phyloP scores from a whole-genome alignment of 2,113 vertebrate genomes.

The Psilopsiagon aurifrons region DNA sequence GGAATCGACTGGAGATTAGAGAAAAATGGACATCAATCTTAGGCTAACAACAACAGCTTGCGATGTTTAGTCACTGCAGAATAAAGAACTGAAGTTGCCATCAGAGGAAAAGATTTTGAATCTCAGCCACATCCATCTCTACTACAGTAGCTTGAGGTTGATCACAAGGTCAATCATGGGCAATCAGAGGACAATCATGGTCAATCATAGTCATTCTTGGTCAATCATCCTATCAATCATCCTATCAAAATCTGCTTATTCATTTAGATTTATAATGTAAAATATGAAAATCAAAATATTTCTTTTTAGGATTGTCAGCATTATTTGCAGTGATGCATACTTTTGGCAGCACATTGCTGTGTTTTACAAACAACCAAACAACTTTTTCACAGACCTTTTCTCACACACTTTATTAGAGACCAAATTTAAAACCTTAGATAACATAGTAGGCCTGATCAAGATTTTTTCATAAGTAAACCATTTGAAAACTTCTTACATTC shows the following conservation, averaged over 20 bases:
- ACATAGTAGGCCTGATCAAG: neutral
- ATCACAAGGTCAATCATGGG: neutral
- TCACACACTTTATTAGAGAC: neutral
- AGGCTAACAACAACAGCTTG: neutral
- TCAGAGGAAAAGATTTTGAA: neutral
- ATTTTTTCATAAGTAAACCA: neutral
- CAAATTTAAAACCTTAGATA: neutral
- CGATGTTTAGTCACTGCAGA: neutral
- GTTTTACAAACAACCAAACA: neutral
- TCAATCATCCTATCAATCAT: neutral
- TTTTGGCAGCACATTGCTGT: neutral
- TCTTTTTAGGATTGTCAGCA: neutral
- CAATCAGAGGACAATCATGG: neutral
- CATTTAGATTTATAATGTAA: neutral
- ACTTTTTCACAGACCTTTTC: neutral
- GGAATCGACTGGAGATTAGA: neutral
- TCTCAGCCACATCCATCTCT: neutral
- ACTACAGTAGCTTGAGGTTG: neutral
- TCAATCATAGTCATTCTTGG: neutral
- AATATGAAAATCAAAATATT: neutral
- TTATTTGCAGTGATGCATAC: neutral
- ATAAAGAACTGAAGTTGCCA: neutral
- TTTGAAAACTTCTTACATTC: neutral
- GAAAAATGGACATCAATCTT: neutral
- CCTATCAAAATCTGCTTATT: neutral